Conservation (phyloP, 2,797 vertebrate genomes). For the Austrolebias charrua region DNA sequence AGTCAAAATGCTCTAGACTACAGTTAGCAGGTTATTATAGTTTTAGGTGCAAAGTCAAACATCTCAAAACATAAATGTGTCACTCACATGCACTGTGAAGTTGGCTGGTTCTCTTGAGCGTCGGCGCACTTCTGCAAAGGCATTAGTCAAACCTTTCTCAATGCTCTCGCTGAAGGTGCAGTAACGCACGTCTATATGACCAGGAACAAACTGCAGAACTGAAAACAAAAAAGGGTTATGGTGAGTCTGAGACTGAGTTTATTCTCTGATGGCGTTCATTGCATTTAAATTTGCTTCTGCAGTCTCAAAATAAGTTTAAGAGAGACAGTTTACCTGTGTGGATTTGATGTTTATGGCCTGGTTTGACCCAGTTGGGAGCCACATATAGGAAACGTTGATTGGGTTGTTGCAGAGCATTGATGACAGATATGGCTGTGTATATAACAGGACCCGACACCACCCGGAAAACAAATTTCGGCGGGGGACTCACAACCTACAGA, state of each 20-base stretch:
- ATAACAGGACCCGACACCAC: slow-evolving; percentile 90
- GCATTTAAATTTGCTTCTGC: neutral
- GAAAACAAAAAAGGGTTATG: slow-evolving; percentile 5
- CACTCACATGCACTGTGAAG: slow-evolving; percentile 91
- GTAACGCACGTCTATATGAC: slow-evolving; percentile 83
- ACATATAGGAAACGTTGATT: slow-evolving; percentile 83
- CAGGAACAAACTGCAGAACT: slow-evolving; percentile 98
- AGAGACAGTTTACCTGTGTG: slow-evolving; percentile 86
- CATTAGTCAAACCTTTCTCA: slow-evolving; percentile 87
- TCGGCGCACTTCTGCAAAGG: slow-evolving; percentile 86
- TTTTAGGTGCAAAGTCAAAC: slow-evolving; percentile 6
- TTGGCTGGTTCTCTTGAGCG: slow-evolving; percentile 83
- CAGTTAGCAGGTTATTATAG: slow-evolving; percentile 9
- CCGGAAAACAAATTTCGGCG: slow-evolving; percentile 89
- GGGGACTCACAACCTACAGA: slow-evolving; percentile 86
- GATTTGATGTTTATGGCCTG: slow-evolving; percentile 87
- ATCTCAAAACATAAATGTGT: neutral
- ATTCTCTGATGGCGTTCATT: neutral
- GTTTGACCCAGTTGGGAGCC: slow-evolving; percentile 80
- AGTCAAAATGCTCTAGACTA: slow-evolving; percentile 4
- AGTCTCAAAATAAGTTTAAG: neutral
- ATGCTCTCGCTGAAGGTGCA: slow-evolving; percentile 92
- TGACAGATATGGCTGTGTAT: slow-evolving; percentile 92
- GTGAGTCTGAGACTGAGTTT: neutral
- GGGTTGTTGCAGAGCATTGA: slow-evolving; percentile 85